Conservation (phyloP, 30 jellyfish, hydroid and myxozoan genomes). For the Hydractinia symbiolongicarpus region DNA sequence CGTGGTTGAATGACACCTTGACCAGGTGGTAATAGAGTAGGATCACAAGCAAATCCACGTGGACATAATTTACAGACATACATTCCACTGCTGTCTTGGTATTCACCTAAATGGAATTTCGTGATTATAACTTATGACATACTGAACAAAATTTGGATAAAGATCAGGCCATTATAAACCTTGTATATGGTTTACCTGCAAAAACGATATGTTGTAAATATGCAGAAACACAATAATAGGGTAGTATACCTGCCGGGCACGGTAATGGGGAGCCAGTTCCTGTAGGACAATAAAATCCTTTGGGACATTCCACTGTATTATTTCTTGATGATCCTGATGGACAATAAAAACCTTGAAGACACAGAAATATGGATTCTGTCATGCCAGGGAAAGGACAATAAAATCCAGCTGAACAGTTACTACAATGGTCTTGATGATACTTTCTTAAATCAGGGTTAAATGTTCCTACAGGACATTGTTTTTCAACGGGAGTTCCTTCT, state of each 20-base stretch:
- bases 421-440: conserved; percentile 39
- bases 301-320: conserved; percentile 81
- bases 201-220: neutral
- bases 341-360: conserved; percentile 91
- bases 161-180: too few relatives aligned
- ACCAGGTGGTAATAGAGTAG: conserved; percentile 44
- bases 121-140: too few relatives aligned
- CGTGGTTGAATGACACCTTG: conserved; percentile 82
- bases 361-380: conserved; percentile 60
- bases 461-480: conserved; percentile 81
- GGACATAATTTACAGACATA: conserved; percentile 80
- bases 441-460: conserved; percentile 61
- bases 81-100: conserved; percentile 66
- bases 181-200: too few relatives aligned
- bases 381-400: conserved; percentile 87
- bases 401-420: conserved; percentile 84
- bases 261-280: conserved; percentile 75
- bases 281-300: conserved; percentile 85
- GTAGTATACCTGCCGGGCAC: conserved; percentile 81
- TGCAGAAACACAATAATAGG: neutral
- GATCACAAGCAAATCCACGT: conserved; percentile 85
- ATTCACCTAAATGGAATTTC: conserved; percentile 49
- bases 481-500: conserved; percentile 62
- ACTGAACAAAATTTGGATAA: too few relatives aligned
- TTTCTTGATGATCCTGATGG: conserved; percentile 82